These are phyloP conservation scores for Melospiza georgiana DNA, from an alignment of 2,113 vertebrate species.

Conservation along the genomic window DNA sequence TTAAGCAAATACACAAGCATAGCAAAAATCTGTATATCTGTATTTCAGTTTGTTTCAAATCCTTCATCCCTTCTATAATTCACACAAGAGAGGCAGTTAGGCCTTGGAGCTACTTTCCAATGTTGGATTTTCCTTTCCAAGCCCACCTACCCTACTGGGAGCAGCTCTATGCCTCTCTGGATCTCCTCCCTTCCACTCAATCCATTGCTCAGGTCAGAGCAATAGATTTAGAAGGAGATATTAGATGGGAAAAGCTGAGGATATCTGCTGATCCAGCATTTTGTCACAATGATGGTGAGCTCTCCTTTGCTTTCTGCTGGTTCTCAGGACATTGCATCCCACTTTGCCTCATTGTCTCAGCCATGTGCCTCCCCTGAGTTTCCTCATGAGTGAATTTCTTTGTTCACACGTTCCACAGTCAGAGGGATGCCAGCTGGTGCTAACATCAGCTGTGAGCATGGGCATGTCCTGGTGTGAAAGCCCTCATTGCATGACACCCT, in stretches of 20 bases:
- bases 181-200: neutral
- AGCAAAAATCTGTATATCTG: neutral
- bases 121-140: neutral
- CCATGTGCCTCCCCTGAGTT: fast-evolving
- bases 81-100: neutral
- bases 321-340: neutral
- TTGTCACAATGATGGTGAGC: neutral
- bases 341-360: fast-evolving
- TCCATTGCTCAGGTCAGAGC: neutral
- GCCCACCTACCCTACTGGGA: neutral
- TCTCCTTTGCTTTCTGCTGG: neutral
- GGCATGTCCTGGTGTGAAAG: neutral
- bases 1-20: neutral
- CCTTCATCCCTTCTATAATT: neutral
- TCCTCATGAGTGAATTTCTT: neutral
- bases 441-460: neutral
- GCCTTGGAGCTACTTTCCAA: neutral
- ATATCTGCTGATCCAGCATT: neutral
- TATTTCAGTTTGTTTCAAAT: neutral
- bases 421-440: neutral
- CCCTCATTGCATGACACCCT: neutral
- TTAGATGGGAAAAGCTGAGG: neutral
- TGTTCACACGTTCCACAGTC: neutral
- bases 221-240: neutral
- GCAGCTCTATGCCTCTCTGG: neutral